phyloP scores from a whole-genome alignment of 2,797 vertebrate species.

The Cossypha polioptera region DNA sequence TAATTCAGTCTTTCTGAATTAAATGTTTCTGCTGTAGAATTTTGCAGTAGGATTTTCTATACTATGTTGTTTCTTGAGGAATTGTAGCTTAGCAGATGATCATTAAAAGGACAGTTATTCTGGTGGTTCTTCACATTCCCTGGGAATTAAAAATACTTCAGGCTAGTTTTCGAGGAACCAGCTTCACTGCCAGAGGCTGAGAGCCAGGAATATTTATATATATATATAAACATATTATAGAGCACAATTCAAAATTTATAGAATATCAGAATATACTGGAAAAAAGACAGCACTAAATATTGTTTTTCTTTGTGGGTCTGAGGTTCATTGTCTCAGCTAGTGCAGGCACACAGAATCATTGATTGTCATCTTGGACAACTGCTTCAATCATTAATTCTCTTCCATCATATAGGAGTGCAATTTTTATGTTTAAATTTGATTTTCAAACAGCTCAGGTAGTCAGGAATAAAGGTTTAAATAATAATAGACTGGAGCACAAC shows the following conservation, averaged over 20 bases:
- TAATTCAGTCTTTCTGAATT: background rate
- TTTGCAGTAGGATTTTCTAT: background rate
- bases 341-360: background rate
- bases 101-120: background rate
- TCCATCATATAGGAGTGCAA: fast-evolving
- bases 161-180: background rate
- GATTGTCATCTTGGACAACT: background rate
- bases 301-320: background rate
- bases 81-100: background rate
- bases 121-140: background rate
- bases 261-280: background rate
- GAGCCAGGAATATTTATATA: background rate
- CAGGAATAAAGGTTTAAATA: background rate
- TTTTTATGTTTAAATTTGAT: background rate
- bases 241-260: background rate
- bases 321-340: background rate
- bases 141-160: background rate
- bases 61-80: background rate
- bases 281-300: background rate
- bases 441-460: background rate
- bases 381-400: background rate
- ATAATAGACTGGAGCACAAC: background rate
- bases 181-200: background rate
- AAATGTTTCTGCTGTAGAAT: background rate
- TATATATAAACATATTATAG: background rate